Evolutionary conservation across 2,113 vertebrate genomes (phyloP), one percentile per base, ranked within the genome.

Genomic region (Tiliqua scincoides): DNA sequence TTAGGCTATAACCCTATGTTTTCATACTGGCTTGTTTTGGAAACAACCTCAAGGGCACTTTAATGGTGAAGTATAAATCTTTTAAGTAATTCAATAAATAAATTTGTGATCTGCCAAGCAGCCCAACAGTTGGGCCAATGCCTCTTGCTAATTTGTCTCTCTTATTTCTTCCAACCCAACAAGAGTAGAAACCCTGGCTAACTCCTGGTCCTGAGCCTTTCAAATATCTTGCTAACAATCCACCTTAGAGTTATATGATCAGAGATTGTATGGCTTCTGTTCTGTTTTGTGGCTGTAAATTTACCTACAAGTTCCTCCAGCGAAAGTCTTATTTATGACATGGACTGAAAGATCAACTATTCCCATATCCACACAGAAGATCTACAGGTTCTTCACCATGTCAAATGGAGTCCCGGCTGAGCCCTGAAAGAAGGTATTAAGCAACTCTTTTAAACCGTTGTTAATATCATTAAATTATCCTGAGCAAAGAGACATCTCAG

Each of bases 401-500:
- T 40, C 52, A 12, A 6, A 21, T 11, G 10, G 21, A 82, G 63
- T 6, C 59, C 54, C 10, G 1, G 20, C 79, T 82, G 75, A 83
- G 70, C 21, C 18, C 30, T 1, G 0, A 76, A 59, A 0, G 0
- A 76, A 57, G n/a, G 40, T 74, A 91, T 83, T 62, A 86, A 85
- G 79, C 79, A 30, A 15, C 6, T 21, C 54, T 52, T n/a, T 48
- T 1, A 0, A 74, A 54, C 27, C 21, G 43, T 88, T 85, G 8
- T 0, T 43, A 54, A 37, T 15, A 0, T n/a, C 75, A 48, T 68
- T 52, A 71, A 6, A 0, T 37, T 87, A 59, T 52, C 76, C 54
- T 0, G 0, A 90, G 82, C 76, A 89, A 93, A 92, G 87, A 65
- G 25, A 7, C 73, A 25, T 75, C 88, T 83, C 67, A 78, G 88